These are phyloP conservation scores for Dicyrtoma fusca DNA, from an alignment of 2,888 invertebrate genomes.

Conservation along the genomic window DNA sequence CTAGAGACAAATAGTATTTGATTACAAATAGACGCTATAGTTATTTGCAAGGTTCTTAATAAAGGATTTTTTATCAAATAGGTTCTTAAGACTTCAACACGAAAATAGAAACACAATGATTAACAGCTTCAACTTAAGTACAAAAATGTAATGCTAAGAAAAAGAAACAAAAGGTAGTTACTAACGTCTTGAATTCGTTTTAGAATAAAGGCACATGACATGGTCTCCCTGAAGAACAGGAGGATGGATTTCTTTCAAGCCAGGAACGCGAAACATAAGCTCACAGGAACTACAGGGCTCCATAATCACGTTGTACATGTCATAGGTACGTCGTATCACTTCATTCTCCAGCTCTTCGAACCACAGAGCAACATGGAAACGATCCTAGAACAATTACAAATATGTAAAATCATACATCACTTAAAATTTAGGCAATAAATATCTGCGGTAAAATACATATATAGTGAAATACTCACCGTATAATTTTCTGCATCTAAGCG, in stretches of 20 bases:
- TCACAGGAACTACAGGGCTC: slow-evolving; percentile 68
- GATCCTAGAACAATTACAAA: slow-evolving; percentile 59
- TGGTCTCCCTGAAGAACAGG: slow-evolving; percentile 80
- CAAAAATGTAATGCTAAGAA: no score
- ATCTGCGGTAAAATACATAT: background rate
- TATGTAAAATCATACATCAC: background rate
- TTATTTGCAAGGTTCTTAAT: no score
- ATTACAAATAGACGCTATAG: no score
- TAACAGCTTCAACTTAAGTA: no score
- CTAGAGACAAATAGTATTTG: no score
- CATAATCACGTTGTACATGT: slow-evolving; percentile 70
- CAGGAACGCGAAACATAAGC: slow-evolving; percentile 74
- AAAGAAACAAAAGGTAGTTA: no score
- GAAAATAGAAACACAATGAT: no score
- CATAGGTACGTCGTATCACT: slow-evolving; percentile 70
- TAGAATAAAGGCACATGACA: slow-evolving; percentile 62
- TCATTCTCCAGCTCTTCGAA: slow-evolving; percentile 79
- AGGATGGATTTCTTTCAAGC: slow-evolving; percentile 83
- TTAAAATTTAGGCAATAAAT: slow-evolving; percentile 2
- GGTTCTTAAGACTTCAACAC: background rate
- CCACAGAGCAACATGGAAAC: slow-evolving; percentile 74
- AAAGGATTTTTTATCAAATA: no score
- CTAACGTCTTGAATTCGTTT: slow-evolving; percentile 36
- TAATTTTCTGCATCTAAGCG: slow-evolving; percentile 23
- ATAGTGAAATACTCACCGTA: slow-evolving; percentile 10